Base-by-base conservation (phyloP, 2,113 vertebrate genomes). In the Mugil cephalus region DNA sequence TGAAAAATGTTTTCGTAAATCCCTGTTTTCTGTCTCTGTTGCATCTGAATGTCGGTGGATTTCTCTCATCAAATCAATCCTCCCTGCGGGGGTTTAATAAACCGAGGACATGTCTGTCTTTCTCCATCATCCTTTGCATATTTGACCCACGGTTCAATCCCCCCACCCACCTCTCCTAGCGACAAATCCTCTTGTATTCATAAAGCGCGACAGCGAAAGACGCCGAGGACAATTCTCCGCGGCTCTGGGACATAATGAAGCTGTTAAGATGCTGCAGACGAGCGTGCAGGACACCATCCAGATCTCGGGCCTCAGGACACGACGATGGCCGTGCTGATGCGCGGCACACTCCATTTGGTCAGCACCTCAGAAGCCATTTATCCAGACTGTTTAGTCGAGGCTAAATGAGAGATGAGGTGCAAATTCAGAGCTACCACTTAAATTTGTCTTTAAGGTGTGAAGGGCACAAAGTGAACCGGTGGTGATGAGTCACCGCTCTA, bases 261-360 rank as follows among this genome's bases (percentile, higher is more conserved):
- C 17, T 86, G 88, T 90, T 85, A 84, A 17, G 76, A 80, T 81
- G 74, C 71, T 46, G 10, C 73, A 66, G 75, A 80, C 18, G 62
- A 54, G 69, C 45, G 7, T 52, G 12, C 80, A 69, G 69, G 81
- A 78, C 78, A 19, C 21, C 69, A 48, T 75, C 72, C 67, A 6
- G 72, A 69, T 73, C 54, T 76, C 46, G 0, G 77, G 55, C 84
- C 80, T 56, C 70, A 21, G 77, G 82, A 66, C 80, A 86, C 7
- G 72, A 86, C 7, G 72, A 66, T n/a, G 78, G 72, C 64, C 59
- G 1, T 14, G 24, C 54, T 59, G 72, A 78, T 82, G 61, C 30
- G 30, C 7, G 11, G 45, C 56, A 45, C 60, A 65, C 58, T 77
- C 65, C 78, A 86, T 86, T 79, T 82, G 78, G 64, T 48, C 24